phyloP scores from a whole-genome alignment of 1,140 invertebrate species.

The Belonocnema kinseyi region DNA sequence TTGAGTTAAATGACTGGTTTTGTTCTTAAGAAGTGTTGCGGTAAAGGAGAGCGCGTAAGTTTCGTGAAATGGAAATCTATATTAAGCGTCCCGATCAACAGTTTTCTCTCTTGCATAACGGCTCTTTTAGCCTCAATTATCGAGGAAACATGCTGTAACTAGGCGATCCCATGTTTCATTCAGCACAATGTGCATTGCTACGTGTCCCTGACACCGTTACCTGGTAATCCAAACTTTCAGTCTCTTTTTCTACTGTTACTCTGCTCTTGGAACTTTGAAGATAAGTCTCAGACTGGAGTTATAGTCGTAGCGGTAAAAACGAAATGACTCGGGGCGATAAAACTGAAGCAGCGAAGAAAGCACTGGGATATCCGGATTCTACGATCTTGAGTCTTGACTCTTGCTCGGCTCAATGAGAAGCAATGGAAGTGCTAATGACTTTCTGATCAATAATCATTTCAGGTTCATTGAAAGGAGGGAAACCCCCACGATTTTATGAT shows the following conservation, averaged over 20 bases:
- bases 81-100: slow-evolving; percentile 35
- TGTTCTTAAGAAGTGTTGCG: too few species aligned
- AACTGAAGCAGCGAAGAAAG: too few species aligned
- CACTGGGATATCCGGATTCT: too few species aligned
- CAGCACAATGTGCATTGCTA: slow-evolving; percentile 43
- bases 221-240: slow-evolving; percentile 57
- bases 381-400: too few species aligned
- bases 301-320: slow-evolving; percentile 10
- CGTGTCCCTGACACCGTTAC: slow-evolving; percentile 58
- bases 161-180: slow-evolving; percentile 51
- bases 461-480: too few species aligned
- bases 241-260: slow-evolving; percentile 56
- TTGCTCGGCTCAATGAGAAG: too few species aligned
- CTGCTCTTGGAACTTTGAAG: slow-evolving; percentile 34
- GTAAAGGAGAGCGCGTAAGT: neutral
- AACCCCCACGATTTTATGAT: too few species aligned
- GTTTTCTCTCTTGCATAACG: slow-evolving; percentile 49
- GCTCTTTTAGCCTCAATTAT: slow-evolving; percentile 50
- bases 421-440: too few species aligned
- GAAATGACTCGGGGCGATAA: neutral
- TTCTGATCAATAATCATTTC: too few species aligned
- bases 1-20: too few species aligned
- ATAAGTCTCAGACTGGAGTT: neutral
- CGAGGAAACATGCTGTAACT: slow-evolving; percentile 48
- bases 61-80: neutral